Evolutionary conservation across 2,888 invertebrate species (phyloP).

Genomic region (Drosophila paramelanica): DNA sequence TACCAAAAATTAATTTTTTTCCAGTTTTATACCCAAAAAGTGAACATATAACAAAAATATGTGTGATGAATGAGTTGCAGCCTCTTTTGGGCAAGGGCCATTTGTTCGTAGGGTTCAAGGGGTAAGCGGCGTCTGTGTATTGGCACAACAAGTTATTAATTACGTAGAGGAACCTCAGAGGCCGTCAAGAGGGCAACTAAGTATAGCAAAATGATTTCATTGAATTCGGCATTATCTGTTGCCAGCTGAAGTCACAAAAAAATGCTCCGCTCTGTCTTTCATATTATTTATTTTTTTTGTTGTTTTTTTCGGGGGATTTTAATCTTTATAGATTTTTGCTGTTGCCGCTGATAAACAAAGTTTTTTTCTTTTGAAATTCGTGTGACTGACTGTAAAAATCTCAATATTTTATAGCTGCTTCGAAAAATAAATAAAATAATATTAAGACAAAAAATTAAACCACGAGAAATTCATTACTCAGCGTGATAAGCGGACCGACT

Average conservation of each 20-base stretch:
- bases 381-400: constrained; percentile 42
- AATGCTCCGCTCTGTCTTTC: constrained; percentile 22
- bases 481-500: constrained; percentile 62
- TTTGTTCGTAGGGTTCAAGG: constrained; percentile 20
- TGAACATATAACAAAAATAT: constrained; percentile 14
- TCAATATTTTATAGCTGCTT: constrained; percentile 62
- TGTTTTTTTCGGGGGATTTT: constrained; percentile 19
- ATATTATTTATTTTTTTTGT: constrained; percentile 4
- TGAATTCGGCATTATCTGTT: constrained; percentile 46
- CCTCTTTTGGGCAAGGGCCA: constrained; percentile 49
- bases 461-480: constrained; percentile 59
- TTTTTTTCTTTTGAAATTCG: constrained; percentile 23
- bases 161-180: constrained; percentile 26
- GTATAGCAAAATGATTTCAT: constrained; percentile 58
- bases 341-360: constrained; percentile 59
- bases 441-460: constrained; percentile 3
- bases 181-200: constrained; percentile 29
- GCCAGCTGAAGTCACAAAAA: constrained; percentile 60
- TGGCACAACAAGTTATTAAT: constrained; percentile 79
- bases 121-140: constrained; percentile 49
- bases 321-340: constrained; percentile 55
- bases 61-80: constrained; percentile 46
- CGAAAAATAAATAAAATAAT: constrained; percentile 26
- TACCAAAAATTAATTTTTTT: constrained; percentile 54
- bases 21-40: constrained; percentile 53